Evolutionary conservation across 2,797 vertebrate genomes (phyloP).

Genomic region (Sylvilagus floridanus): DNA sequence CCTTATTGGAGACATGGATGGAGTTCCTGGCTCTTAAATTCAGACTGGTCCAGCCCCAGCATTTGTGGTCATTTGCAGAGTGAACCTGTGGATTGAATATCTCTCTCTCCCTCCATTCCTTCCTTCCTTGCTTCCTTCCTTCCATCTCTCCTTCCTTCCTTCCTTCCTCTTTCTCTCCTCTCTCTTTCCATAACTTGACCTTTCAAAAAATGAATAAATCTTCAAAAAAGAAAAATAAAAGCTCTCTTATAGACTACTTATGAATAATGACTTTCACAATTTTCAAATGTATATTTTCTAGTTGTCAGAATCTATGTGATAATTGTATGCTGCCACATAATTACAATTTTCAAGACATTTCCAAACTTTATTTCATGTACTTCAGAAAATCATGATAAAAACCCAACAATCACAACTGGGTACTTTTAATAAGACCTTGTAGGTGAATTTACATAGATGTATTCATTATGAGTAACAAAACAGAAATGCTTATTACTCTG

Average conservation of each 20-base stretch:
- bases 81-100: too few relatives aligned
- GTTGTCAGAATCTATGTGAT: not conserved
- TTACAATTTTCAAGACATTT: conserved; percentile 6
- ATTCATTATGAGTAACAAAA: conserved; percentile 12
- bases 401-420: not conserved
- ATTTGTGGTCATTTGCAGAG: too few relatives aligned
- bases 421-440: conserved; percentile 10
- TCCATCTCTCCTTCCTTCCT: too few relatives aligned
- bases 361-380: not conserved
- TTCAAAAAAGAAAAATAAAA: not conserved
- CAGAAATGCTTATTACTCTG: conserved; percentile 20
- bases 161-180: too few relatives aligned
- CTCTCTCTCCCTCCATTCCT: too few relatives aligned
- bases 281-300: not conserved
- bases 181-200: too few relatives aligned
- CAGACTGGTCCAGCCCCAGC: too few relatives aligned
- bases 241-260: not conserved
- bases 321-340: not conserved
- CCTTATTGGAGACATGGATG: too few relatives aligned
- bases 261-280: not conserved
- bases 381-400: not conserved
- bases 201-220: too few relatives aligned
- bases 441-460: not conserved
- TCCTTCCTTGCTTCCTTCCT: too few relatives aligned
- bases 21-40: too few relatives aligned